Percentiles rank a stretch among this genome's conserved stretches.
These are phyloP conservation scores for Listrodromus nycthemerus DNA, from an alignment of 2,888 invertebrate genomes.

Conservation along the genomic window DNA sequence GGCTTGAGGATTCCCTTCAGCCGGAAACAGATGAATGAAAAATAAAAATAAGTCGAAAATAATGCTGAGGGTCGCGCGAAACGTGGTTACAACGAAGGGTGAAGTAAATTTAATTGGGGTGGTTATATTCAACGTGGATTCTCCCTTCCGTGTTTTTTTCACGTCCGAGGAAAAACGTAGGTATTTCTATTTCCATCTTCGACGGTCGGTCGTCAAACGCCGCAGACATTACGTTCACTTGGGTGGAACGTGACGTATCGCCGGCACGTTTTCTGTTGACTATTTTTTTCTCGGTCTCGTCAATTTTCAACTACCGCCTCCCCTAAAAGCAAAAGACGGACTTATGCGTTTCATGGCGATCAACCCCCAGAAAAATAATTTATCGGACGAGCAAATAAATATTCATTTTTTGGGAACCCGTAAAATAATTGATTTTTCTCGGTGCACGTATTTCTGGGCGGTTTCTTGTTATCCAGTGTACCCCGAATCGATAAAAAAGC, in stretches of 20 bases:
- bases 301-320: not conserved
- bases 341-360: too few relatives aligned
- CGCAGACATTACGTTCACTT: not conserved
- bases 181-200: slow-evolving; percentile 4
- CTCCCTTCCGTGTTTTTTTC: not conserved
- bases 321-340: too few relatives aligned
- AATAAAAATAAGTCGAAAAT: not conserved
- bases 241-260: not conserved
- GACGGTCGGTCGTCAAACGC: not conserved
- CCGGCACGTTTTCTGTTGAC: not conserved
- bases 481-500: too few relatives aligned
- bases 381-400: too few relatives aligned
- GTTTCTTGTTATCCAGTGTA: too few relatives aligned
- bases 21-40: not conserved
- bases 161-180: not conserved
- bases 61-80: slow-evolving; percentile 1
- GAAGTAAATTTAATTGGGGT: slow-evolving; percentile 14
- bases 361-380: too few relatives aligned
- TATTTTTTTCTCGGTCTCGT: not conserved
- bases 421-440: too few relatives aligned
- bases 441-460: too few relatives aligned
- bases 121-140: not conserved
- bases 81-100: not conserved
- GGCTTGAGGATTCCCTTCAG: not conserved
- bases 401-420: too few relatives aligned